phyloP scores from a whole-genome alignment of 2,888 invertebrate genomes.

The Lagria hirta region DNA sequence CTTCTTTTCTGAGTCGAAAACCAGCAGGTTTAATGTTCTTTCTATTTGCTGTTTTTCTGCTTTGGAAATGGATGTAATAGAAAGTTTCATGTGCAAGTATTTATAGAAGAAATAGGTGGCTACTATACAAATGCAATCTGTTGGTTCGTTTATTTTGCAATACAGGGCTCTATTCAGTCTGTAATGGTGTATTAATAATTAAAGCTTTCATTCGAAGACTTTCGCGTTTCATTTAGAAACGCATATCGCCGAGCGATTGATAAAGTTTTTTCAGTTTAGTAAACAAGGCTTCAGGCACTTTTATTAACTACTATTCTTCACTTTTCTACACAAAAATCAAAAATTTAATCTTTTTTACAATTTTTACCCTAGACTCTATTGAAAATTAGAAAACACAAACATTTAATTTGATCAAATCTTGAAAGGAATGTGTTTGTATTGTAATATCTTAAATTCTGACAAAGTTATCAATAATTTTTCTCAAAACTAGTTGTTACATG shows the following conservation, averaged over 20 bases:
- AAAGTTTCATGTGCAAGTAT: slow-evolving; percentile 15
- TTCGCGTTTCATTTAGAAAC: slow-evolving; percentile 32
- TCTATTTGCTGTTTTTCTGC: slow-evolving; percentile 10
- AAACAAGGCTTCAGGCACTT: too few species aligned
- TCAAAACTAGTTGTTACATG: too few species aligned
- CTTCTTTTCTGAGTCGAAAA: background rate
- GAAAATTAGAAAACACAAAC: too few species aligned
- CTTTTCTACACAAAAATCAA: too few species aligned
- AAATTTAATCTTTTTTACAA: too few species aligned
- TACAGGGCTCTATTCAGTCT: slow-evolving; percentile 35
- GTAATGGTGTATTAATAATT: slow-evolving; percentile 42
- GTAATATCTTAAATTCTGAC: too few species aligned
- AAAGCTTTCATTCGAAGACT: slow-evolving; percentile 34
- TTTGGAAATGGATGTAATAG: slow-evolving; percentile 13
- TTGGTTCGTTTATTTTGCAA: slow-evolving; percentile 35
- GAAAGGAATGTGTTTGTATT: too few species aligned
- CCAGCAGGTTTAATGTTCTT: background rate
- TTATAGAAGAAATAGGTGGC: slow-evolving; percentile 22
- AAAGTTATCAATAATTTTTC: too few species aligned
- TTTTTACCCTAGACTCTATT: too few species aligned
- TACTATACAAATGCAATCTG: slow-evolving; percentile 35
- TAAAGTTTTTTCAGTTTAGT: slow-evolving; percentile 24
- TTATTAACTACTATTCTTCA: too few species aligned
- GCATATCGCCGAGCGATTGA: slow-evolving; percentile 26
- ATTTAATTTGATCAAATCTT: too few species aligned